phyloP scores from a whole-genome alignment of 2,113 vertebrate genomes.

The Eclectus roratus region DNA sequence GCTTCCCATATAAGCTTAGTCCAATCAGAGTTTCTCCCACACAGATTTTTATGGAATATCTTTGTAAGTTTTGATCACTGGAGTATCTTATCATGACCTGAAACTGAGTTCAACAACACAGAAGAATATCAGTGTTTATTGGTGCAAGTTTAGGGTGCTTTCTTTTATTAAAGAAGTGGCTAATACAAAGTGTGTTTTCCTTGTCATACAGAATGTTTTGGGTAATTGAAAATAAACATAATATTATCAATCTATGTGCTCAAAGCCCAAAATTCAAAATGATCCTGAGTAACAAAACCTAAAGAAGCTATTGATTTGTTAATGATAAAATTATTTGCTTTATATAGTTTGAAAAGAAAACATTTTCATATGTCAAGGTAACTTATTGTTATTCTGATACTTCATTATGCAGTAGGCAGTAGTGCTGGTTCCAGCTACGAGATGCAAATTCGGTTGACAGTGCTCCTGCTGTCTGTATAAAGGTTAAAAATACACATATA shows the following conservation, averaged over 20 bases:
- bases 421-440: constrained; percentile 42
- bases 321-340: not conserved
- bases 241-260: not conserved
- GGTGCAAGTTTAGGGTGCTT: not conserved
- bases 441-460: constrained; percentile 57
- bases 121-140: not conserved
- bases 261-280: not conserved
- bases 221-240: not conserved
- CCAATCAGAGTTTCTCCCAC: not conserved
- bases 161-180: not conserved
- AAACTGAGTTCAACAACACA: not conserved
- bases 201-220: not conserved
- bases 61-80: not conserved
- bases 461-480: constrained; percentile 53
- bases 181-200: not conserved
- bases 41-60: not conserved
- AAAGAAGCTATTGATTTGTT: not conserved
- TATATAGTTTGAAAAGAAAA: constrained; percentile 11
- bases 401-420: constrained; percentile 50
- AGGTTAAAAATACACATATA: constrained; percentile 58
- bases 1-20: not conserved
- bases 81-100: not conserved
- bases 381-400: constrained; percentile 59
- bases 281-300: not conserved
- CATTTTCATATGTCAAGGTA: constrained; percentile 36